These are phyloP conservation scores for Sebastes matsubarae DNA, from an alignment of 2,797 vertebrate genomes.

Conservation along the genomic window DNA sequence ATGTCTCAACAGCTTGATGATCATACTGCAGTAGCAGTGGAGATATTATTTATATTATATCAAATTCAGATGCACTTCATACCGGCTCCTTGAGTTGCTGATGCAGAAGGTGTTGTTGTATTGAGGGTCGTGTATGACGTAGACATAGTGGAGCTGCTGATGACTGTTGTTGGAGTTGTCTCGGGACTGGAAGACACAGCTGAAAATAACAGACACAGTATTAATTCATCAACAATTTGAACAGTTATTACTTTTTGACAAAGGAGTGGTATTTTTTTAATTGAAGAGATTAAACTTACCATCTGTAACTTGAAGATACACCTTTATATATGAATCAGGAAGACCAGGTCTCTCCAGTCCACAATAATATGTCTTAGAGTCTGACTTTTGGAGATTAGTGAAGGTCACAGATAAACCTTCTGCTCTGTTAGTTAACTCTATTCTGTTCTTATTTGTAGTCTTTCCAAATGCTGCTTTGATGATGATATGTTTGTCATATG, in stretches of 20 bases:
- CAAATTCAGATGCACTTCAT: neutral
- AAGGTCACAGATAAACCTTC: conserved; percentile 26
- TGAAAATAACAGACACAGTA: neutral
- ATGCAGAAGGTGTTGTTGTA: neutral
- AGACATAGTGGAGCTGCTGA: neutral
- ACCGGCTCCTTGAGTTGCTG: neutral
- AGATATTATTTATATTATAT: neutral
- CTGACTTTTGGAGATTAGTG: conserved; percentile 16
- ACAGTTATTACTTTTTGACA: neutral
- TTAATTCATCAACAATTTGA: neutral
- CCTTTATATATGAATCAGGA: neutral
- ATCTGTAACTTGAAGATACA: conserved; percentile 7
- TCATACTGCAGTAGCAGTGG: neutral
- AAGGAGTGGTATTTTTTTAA: neutral
- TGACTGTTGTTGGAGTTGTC: neutral
- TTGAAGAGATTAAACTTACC: conserved; percentile 18
- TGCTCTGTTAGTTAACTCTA: neutral
- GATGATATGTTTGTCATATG: neutral
- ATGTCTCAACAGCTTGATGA: neutral
- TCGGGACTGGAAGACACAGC: neutral
- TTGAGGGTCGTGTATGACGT: neutral
- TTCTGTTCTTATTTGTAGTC: accelerated
- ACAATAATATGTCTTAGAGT: conserved; percentile 23
- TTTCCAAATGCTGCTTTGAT: neutral
- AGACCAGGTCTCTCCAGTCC: accelerated